These are phyloP conservation scores for Carterocephalus palaemon DNA, from an alignment of 2,888 invertebrate genomes.

Conservation along the genomic window DNA sequence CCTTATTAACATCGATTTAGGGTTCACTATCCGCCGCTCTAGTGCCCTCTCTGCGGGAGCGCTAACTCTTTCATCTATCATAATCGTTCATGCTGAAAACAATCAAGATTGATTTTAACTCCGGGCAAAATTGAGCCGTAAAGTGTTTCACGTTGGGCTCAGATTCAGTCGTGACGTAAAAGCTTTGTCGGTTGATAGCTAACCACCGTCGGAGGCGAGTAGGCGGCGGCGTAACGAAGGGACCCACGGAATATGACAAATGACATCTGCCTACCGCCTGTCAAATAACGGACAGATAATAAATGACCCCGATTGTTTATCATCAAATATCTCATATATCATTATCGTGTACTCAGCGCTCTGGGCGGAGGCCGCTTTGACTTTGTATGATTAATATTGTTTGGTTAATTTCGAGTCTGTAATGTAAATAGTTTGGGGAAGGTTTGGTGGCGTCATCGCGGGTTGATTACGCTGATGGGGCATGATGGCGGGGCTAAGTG, in stretches of 20 bases:
- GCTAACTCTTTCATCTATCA: slow-evolving; percentile 80
- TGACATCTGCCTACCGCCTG: slow-evolving; percentile 84
- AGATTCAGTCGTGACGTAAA: slow-evolving; percentile 34
- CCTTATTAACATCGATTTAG: slow-evolving; percentile 45
- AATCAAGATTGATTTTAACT: slow-evolving; percentile 73
- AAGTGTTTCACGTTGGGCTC: slow-evolving; percentile 34
- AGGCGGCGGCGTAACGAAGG: slow-evolving; percentile 74
- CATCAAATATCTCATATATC: slow-evolving; percentile 80
- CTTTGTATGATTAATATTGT: slow-evolving; percentile 75
- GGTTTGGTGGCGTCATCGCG: slow-evolving; percentile 63
- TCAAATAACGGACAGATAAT: slow-evolving; percentile 83
- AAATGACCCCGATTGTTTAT: slow-evolving; percentile 82
- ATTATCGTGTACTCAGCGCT: slow-evolving; percentile 74
- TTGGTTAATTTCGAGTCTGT: slow-evolving; percentile 74
- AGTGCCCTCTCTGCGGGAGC: slow-evolving; percentile 64
- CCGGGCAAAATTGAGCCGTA: slow-evolving; percentile 44
- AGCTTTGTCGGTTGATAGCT: slow-evolving; percentile 69
- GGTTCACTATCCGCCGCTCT: slow-evolving; percentile 47
- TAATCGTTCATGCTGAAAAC: slow-evolving; percentile 80
- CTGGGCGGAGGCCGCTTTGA: slow-evolving; percentile 56
- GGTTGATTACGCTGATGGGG: slow-evolving; percentile 54
- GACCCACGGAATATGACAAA: slow-evolving; percentile 82
- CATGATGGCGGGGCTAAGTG: slow-evolving; percentile 21
- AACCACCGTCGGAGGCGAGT: slow-evolving; percentile 74
- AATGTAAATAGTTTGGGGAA: slow-evolving; percentile 70